Evolutionary conservation across 2,113 vertebrate species (phyloP).

Genomic region (Crotalus helleri): DNA sequence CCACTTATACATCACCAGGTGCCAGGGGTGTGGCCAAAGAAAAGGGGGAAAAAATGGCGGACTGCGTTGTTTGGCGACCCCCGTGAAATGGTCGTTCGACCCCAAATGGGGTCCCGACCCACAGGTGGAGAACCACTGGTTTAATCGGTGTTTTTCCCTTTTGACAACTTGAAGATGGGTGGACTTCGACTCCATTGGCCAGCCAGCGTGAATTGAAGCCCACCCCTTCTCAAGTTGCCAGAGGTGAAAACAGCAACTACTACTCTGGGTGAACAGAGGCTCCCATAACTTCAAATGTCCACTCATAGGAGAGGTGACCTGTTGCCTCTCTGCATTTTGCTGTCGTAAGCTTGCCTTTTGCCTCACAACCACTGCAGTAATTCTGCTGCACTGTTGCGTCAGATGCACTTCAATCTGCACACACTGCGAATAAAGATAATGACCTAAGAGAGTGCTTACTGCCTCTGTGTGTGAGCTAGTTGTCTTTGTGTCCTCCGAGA

Average conservation of each 20-base stretch:
- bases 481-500: not conserved
- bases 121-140: too few species aligned
- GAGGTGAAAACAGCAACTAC: not conserved
- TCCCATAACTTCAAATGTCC: not conserved
- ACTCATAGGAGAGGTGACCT: not conserved
- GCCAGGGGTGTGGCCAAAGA: too few species aligned
- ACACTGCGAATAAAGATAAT: not conserved
- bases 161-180: not conserved
- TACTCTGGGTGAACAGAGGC: too few species aligned
- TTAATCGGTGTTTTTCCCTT: not conserved
- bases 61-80: too few species aligned
- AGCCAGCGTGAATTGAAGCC: not conserved
- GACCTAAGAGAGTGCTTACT: not conserved
- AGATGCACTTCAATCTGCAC: not conserved
- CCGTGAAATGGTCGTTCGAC: too few species aligned
- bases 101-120: too few species aligned
- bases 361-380: not conserved
- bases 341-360: not conserved
- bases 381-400: not conserved
- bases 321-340: not conserved
- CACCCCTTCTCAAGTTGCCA: not conserved
- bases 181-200: not conserved
- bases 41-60: too few species aligned
- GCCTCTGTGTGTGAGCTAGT: too few species aligned
- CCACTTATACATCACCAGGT: too few species aligned